These are phyloP conservation scores for Stenopsyche tienmushanensis DNA, from an alignment of 1,140 invertebrate genomes.

Conservation along the genomic window DNA sequence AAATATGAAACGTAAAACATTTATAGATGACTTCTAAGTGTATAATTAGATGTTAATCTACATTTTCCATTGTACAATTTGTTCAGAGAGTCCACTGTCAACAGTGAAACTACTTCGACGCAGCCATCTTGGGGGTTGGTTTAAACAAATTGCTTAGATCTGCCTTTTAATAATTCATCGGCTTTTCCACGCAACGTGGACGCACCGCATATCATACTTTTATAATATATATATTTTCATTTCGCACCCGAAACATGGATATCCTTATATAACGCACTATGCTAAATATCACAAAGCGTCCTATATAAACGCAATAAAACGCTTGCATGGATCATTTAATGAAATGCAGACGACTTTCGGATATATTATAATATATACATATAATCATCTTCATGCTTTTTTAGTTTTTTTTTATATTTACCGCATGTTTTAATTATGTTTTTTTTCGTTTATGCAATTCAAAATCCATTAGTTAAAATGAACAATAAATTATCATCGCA, in stretches of 20 bases:
- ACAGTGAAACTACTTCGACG: conserved; percentile 22
- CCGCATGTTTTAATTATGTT: not conserved
- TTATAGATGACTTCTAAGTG: too few relatives aligned
- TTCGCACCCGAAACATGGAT: too few relatives aligned
- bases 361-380: not conserved
- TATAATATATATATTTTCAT: too few relatives aligned
- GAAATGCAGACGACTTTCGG: too few relatives aligned
- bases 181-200: conserved; percentile 11
- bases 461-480: too few relatives aligned
- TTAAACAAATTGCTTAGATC: conserved; percentile 19
- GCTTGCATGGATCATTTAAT: too few relatives aligned
- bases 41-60: conserved; percentile 1
- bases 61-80: conserved; percentile 26
- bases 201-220: not conserved
- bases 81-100: conserved; percentile 31
- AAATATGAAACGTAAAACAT: too few relatives aligned
- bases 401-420: conserved; percentile 1
- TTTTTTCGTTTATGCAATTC: not conserved
- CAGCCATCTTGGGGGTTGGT: conserved; percentile 37
- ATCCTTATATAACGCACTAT: too few relatives aligned
- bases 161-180: not conserved
- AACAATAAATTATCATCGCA: too few relatives aligned
- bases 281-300: too few relatives aligned
- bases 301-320: too few relatives aligned
- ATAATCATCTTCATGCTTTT: not conserved